These are phyloP conservation scores for Drosophila leontia DNA, from an alignment of 1,140 invertebrate genomes.

Conservation along the genomic window DNA sequence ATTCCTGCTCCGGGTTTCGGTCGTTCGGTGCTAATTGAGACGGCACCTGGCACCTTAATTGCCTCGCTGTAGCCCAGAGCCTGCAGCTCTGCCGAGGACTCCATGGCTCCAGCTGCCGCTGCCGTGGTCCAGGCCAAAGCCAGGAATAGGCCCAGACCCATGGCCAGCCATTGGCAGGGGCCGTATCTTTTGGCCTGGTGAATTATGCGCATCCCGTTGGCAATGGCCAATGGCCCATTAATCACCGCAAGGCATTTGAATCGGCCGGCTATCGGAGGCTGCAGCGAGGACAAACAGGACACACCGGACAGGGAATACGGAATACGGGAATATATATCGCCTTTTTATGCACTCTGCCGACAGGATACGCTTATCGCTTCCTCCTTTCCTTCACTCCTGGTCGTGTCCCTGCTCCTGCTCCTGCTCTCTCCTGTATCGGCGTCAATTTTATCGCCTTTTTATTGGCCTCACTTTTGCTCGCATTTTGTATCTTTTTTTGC, in stretches of 20 bases:
- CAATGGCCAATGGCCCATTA: slow-evolving; percentile 77
- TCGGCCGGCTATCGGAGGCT: slow-evolving; percentile 45
- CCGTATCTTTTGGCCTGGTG: slow-evolving; percentile 57
- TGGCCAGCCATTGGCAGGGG: slow-evolving; percentile 47
- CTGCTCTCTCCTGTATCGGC: slow-evolving; percentile 50
- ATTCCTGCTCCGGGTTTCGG: not conserved
- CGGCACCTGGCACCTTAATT: slow-evolving; percentile 37
- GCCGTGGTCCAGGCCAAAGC: slow-evolving; percentile 47
- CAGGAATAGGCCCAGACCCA: slow-evolving; percentile 35
- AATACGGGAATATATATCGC: slow-evolving; percentile 60
- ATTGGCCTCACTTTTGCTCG: slow-evolving; percentile 81
- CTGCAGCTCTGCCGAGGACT: slow-evolving; percentile 66
- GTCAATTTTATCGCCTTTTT: slow-evolving; percentile 81
- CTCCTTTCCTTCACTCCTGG: slow-evolving; percentile 6
- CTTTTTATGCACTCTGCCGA: slow-evolving; percentile 72
- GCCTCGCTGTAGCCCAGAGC: slow-evolving; percentile 31
- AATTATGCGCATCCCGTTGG: slow-evolving; percentile 79
- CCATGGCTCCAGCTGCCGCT: slow-evolving; percentile 54
- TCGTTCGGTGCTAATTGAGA: slow-evolving; percentile 37
- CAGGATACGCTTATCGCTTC: slow-evolving; percentile 69
- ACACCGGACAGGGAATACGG: slow-evolving; percentile 2
- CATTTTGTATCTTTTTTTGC: slow-evolving; percentile 62
- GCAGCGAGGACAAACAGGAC: slow-evolving; percentile 14
- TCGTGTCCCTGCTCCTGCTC: not conserved
- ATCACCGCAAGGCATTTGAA: slow-evolving; percentile 78